Evolutionary conservation across 2,797 vertebrate genomes (phyloP).

Genomic region (Galagoides demidoff): DNA sequence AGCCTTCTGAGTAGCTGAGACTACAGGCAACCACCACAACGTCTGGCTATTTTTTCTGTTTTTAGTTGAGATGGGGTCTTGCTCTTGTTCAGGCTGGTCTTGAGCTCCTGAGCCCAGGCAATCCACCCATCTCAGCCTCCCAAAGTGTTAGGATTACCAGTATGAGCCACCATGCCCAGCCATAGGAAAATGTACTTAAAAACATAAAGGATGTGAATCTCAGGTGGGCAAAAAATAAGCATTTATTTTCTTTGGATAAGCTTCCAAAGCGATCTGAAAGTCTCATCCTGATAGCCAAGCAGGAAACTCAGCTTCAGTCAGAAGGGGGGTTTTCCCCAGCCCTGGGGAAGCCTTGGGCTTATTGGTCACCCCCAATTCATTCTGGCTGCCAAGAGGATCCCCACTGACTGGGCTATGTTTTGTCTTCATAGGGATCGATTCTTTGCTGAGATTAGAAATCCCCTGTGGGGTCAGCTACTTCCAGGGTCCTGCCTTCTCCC

Average conservation of each 20-base stretch:
- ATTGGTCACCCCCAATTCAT: fast-evolving
- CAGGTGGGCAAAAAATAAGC: background rate
- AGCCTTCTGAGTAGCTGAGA: too few relatives aligned
- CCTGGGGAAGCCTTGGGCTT: background rate
- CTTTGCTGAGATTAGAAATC: background rate
- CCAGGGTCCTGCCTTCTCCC: background rate
- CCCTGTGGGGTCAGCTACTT: too few relatives aligned
- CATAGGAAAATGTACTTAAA: background rate
- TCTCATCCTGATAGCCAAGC: background rate
- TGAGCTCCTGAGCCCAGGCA: too few relatives aligned
- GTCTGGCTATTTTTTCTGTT: too few relatives aligned
- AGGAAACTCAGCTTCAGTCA: background rate
- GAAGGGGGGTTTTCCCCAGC: background rate
- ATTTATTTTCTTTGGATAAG: background rate
- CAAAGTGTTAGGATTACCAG: too few relatives aligned
- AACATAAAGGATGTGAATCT: background rate
- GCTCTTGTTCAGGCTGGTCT: too few relatives aligned
- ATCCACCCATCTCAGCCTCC: too few relatives aligned
- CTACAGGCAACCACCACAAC: too few relatives aligned
- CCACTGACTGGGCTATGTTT: fast-evolving
- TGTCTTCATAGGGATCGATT: background rate
- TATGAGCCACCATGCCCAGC: too few relatives aligned
- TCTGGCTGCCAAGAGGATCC: background rate
- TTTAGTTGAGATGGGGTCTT: too few relatives aligned
- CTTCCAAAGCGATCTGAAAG: background rate